A percentile compares a stretch with the other conserved stretches of the same genome.
Conservation (phyloP, 2,113 vertebrate species). For the Catharus fuscescens region DNA sequence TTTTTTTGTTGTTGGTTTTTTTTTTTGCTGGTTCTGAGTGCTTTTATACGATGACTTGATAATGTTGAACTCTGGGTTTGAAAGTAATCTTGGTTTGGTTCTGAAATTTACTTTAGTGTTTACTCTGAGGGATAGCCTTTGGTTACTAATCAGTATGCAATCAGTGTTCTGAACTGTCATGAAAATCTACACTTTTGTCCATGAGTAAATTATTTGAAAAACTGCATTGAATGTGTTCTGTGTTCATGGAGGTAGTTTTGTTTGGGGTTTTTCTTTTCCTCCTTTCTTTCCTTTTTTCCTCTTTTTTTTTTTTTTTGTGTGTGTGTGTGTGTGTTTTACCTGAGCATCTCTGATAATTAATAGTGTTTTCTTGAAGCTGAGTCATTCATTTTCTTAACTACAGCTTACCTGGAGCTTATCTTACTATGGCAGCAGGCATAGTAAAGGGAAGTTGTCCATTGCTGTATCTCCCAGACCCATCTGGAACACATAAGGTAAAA, state of each 20-base stretch:
- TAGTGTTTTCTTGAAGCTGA: not conserved
- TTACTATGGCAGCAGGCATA: not conserved
- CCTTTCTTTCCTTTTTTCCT: no score
- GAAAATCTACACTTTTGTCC: not conserved
- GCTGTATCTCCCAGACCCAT: not conserved
- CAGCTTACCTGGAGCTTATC: not conserved
- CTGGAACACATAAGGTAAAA: not conserved
- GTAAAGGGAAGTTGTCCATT: not conserved
- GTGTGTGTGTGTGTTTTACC: not conserved
- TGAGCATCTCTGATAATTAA: not conserved
- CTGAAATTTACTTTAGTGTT: not conserved
- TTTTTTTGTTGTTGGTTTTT: no score
- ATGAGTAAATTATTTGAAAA: not conserved
- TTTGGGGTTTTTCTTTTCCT: not conserved
- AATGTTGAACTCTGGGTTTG: not conserved
- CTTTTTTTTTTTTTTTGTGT: not conserved
- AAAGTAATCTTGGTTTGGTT: not conserved
- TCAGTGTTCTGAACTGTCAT: not conserved
- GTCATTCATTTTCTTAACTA: fast-evolving
- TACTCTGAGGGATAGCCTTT: not conserved
- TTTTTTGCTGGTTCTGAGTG: not conserved
- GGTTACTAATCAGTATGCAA: not conserved
- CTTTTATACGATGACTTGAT: not conserved
- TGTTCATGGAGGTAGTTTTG: not conserved
- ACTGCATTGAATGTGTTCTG: not conserved